Base-by-base conservation (phyloP, 2,888 invertebrate genomes). In the Luffia ferchaultella region DNA sequence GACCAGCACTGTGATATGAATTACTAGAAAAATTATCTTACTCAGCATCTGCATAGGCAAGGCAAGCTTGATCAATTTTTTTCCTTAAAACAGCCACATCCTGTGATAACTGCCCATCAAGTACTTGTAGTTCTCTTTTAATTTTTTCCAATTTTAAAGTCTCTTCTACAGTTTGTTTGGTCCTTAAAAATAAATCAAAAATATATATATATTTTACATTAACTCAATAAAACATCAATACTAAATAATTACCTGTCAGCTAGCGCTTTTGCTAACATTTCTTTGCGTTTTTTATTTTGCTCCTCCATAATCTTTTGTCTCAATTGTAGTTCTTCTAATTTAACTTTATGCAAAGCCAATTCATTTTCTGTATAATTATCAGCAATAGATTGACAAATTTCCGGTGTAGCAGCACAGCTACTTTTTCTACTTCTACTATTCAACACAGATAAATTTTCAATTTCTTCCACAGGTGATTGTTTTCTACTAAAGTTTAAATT, bases 281-380 rank as follows among this genome's bases (percentile, higher is more conserved):
- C 89, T 68, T 90, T 91, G 56, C 91, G 87, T 58, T 88, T 89
- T 58, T 90, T 89, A 73, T 93, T 93, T 63, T 92, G 91, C 67
- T 93, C 93, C 64, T 93, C 90, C 67, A 93, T 91, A 56, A 89
- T 63, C 68, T 89, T 91, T 61, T 93, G 92, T 55, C 89, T 87
- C 15, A 86, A 64, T 67, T 92, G 90, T 60, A 93, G 87, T 57
- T 89, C 89, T 55, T 89, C 89, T 16, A 90, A 64, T 54, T 89
- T 87, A 0, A 80, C 74, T 53, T 76, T 83, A 61, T 87, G 87
- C 42, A 65, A 65, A 3, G 60, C 68, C 42, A 71, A 20, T 16
- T 76, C 78, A 64, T 74, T 70, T 56, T 77, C 80, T 3, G 71
- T 66, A 55, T 77, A 75, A 55, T 74, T 73, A 47, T 70, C 51